Percentiles rank a stretch among this genome's conserved stretches.
phyloP scores from a whole-genome alignment of 2,888 invertebrate genomes.

The Tribolium freemani region DNA sequence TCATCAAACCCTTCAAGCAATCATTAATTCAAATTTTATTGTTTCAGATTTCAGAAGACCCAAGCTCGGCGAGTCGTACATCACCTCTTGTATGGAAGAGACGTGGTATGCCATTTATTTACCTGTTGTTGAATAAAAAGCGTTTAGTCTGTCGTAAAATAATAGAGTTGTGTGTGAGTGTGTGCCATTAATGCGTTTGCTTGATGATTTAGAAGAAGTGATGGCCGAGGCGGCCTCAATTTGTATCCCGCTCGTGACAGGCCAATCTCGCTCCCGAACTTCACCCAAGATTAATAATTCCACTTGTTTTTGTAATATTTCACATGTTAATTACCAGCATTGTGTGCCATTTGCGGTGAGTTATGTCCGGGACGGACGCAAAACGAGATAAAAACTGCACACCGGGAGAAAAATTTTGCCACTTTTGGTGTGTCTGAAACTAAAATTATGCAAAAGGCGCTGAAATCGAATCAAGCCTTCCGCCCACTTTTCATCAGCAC shows the following conservation, averaged over 20 bases:
- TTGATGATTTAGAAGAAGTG: slow-evolving; percentile 64
- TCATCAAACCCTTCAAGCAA: neutral
- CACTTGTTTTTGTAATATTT: slow-evolving; percentile 67
- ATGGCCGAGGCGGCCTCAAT: slow-evolving; percentile 61
- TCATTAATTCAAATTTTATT: neutral
- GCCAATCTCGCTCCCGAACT: slow-evolving; percentile 66
- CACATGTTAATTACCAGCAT: slow-evolving; percentile 66
- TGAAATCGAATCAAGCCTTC: slow-evolving; percentile 17
- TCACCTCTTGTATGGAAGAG: neutral
- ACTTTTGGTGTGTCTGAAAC: too few relatives aligned
- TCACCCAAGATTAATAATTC: slow-evolving; percentile 66
- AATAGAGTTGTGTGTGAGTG: slow-evolving; percentile 26
- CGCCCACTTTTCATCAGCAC: slow-evolving; percentile 54
- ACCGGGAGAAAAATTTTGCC: neutral
- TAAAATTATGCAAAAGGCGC: too few relatives aligned
- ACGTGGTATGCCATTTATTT: neutral
- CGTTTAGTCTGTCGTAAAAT: slow-evolving; percentile 32
- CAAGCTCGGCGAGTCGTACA: neutral
- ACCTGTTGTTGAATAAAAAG: slow-evolving; percentile 16
- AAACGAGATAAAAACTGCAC: neutral
- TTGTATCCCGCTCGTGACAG: slow-evolving; percentile 65
- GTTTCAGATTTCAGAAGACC: neutral
- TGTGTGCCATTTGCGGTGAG: slow-evolving; percentile 58
- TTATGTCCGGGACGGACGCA: slow-evolving; percentile 43
- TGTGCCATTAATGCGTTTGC: slow-evolving; percentile 55